These are phyloP conservation scores for Hypomecis punctinalis DNA, from an alignment of 2,888 invertebrate genomes.

Conservation along the genomic window DNA sequence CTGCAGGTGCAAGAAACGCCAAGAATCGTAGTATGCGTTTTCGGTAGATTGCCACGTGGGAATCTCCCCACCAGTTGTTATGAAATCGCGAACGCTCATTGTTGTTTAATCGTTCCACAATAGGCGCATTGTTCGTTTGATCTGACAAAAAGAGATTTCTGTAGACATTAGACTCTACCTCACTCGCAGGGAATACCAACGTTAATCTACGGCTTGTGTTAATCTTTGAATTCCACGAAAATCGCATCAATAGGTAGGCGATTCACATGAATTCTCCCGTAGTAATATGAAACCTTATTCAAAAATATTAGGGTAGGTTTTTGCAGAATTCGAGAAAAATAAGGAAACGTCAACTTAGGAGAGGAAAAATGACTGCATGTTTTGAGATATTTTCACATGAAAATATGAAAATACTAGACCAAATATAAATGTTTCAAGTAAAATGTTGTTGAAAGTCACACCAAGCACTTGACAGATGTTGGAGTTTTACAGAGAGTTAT, in stretches of 20 bases:
- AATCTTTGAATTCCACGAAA: constrained; percentile 13
- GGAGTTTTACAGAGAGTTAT: no score
- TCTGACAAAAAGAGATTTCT: constrained; percentile 53
- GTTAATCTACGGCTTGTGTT: constrained; percentile 17
- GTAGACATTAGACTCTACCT: constrained; percentile 30
- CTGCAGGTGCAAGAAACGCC: constrained; percentile 57
- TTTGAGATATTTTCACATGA: no score
- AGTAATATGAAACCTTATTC: no score
- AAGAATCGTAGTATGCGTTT: constrained; percentile 46
- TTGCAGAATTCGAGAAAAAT: no score
- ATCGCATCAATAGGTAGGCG: not conserved
- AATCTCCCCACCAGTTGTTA: constrained; percentile 73
- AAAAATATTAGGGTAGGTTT: no score
- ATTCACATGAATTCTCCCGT: no score
- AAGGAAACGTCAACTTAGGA: no score
- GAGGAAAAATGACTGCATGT: no score
- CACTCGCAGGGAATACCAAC: constrained; percentile 13
- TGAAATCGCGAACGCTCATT: constrained; percentile 71
- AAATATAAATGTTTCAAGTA: no score
- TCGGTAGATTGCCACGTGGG: constrained; percentile 65
- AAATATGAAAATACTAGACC: no score
- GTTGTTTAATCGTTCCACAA: constrained; percentile 73
- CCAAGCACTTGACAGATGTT: no score
- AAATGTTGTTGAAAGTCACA: no score
- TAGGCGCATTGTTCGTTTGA: constrained; percentile 66